phyloP scores from a whole-genome alignment of 92 coral and sea anemone species.

The Epizoanthus ramosus region DNA sequence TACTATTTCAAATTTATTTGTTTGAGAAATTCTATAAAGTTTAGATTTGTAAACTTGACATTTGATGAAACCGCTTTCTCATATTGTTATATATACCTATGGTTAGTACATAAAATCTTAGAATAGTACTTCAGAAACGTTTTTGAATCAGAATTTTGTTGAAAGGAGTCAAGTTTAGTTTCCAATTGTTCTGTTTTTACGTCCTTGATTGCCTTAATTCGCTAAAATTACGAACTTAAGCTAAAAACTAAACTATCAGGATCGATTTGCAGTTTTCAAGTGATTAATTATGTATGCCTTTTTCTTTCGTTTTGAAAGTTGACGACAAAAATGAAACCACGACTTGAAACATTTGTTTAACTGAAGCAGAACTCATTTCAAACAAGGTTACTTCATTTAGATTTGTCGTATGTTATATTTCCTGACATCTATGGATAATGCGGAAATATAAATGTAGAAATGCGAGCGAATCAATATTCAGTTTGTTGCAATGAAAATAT shows the following conservation, averaged over 20 bases:
- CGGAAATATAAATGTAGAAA: no score
- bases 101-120: neutral
- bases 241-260: slow-evolving; percentile 1
- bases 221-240: neutral
- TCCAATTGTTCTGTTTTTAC: neutral
- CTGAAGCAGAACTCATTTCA: neutral
- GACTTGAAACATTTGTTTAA: neutral
- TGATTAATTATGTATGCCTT: neutral
- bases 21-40: no score
- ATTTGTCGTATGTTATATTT: no score
- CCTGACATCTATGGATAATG: no score
- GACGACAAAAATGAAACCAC: neutral
- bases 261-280: neutral
- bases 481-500: no score
- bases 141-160: neutral
- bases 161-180: neutral
- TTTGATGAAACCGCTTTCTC: neutral
- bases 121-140: neutral
- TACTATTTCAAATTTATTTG: no score
- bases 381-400: no score
- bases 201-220: neutral
- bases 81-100: neutral
- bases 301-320: neutral
- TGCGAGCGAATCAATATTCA: no score
- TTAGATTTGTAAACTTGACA: no score